phyloP scores from a whole-genome alignment of 2,797 vertebrate genomes.

The Pipistrellus kuhlii region DNA sequence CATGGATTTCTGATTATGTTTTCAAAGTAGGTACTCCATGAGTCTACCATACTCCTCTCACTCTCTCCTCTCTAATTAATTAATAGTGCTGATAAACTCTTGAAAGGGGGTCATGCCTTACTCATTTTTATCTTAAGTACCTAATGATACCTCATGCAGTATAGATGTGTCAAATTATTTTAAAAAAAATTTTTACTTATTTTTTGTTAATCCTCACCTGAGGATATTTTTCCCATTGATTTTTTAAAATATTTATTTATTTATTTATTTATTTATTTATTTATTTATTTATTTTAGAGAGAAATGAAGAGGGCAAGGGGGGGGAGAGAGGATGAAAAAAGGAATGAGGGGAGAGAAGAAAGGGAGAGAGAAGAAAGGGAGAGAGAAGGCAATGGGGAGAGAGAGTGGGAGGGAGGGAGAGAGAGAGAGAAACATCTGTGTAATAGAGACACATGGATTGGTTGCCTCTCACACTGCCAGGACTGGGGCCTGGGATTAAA shows the following conservation, averaged over 20 bases:
- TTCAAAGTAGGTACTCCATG: not conserved
- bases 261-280: no score
- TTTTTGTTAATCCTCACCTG: not conserved
- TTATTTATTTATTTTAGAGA: not conserved
- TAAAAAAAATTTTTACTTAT: not conserved
- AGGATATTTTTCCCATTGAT: not conserved
- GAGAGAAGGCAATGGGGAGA: no score
- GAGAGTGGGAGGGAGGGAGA: not conserved
- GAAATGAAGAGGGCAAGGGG: not conserved
- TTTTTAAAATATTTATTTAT: not conserved
- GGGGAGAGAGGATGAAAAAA: not conserved
- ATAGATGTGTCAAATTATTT: not conserved
- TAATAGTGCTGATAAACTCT: not conserved
- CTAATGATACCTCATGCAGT: not conserved
- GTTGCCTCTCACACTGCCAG: not conserved
- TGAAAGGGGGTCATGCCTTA: not conserved
- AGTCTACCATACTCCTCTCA: not conserved
- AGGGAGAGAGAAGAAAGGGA: no score
- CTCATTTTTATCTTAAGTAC: not conserved
- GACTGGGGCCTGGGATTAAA: not conserved
- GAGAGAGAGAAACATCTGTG: not conserved
- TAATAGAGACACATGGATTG: not conserved
- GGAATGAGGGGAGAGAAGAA: no score
- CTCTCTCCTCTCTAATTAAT: not conserved
- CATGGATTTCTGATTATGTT: not conserved